phyloP scores from a whole-genome alignment of 2,797 vertebrate species.

The Chaetodon trifasciatus region DNA sequence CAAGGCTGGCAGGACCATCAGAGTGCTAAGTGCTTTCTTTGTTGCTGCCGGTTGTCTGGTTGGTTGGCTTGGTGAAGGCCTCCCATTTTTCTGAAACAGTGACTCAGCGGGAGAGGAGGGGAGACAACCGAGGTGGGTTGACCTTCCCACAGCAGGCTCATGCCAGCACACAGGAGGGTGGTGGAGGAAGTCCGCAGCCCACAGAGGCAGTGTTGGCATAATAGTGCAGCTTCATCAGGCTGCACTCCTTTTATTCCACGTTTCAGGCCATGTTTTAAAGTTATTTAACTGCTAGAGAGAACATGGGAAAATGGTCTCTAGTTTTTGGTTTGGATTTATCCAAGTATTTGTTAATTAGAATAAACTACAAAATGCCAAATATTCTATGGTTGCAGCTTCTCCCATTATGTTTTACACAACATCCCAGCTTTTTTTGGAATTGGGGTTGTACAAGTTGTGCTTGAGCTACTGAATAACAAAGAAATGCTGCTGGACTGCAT shows the following conservation, averaged over 20 bases:
- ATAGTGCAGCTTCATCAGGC: conserved; percentile 31
- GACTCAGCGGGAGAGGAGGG: conserved; percentile 58
- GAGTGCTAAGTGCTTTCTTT: conserved; percentile 2
- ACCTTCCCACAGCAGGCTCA: conserved; percentile 49
- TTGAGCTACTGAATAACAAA: conserved; percentile 35
- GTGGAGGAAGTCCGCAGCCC: conserved; percentile 42
- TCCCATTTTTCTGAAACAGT: conserved; percentile 56
- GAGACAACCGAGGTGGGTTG: conserved; percentile 39
- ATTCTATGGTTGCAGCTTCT: background rate
- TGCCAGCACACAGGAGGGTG: conserved; percentile 31
- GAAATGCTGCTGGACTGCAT: background rate
- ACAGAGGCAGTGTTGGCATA: conserved; percentile 45
- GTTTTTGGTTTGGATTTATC: background rate
- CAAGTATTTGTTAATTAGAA: background rate
- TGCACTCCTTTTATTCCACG: conserved; percentile 7
- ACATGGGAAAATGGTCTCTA: conserved; percentile 5
- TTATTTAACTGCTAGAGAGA: background rate
- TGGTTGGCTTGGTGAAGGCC: conserved; percentile 35
- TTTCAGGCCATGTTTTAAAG: conserved; percentile 5
- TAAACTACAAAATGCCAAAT: background rate
- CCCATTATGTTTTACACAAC: too few relatives aligned
- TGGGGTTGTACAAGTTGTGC: background rate
- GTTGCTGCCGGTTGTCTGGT: conserved; percentile 36
- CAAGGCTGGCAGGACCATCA: conserved; percentile 11
- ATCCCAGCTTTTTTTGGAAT: too few relatives aligned